phyloP scores from a whole-genome alignment of 1,140 invertebrate species.

The Helicoverpa armigera region DNA sequence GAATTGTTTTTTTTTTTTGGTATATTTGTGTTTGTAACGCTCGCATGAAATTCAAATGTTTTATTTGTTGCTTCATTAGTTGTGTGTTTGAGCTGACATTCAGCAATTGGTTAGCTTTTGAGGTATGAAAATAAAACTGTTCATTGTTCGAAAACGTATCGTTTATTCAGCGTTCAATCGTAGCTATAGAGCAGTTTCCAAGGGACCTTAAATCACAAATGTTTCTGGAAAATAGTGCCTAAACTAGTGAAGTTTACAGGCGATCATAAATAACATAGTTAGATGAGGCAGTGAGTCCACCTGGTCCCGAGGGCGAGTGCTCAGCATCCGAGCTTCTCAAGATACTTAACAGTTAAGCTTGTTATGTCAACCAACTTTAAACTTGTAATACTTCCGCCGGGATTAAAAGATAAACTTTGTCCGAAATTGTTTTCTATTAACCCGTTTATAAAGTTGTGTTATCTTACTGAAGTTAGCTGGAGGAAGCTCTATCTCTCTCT shows the following conservation, averaged over 20 bases:
- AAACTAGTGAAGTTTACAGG: neutral
- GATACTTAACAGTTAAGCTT: slow-evolving; percentile 36
- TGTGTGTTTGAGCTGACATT: no score
- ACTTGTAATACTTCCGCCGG: slow-evolving; percentile 26
- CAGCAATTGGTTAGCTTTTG: no score
- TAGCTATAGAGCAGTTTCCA: no score
- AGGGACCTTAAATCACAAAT: no score
- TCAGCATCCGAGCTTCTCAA: neutral
- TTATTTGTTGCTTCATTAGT: no score
- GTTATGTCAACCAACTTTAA: slow-evolving; percentile 25
- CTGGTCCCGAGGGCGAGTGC: slow-evolving; percentile 1
- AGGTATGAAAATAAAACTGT: neutral
- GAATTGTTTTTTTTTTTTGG: no score
- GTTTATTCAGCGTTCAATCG: no score
- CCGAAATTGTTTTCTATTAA: neutral
- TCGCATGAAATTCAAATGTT: no score
- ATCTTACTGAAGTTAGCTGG: neutral
- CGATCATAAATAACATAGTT: neutral
- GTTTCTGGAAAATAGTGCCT: no score
- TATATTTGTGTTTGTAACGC: no score
- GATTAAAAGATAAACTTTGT: slow-evolving; percentile 26
- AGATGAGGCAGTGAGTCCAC: neutral
- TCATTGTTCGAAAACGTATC: no score
- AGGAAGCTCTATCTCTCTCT: neutral
- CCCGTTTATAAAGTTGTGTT: neutral